A percentile compares a stretch with the other conserved stretches of the same genome.
Conservation (phyloP, 2,888 invertebrate genomes). For the Drosophila percnosoma region DNA sequence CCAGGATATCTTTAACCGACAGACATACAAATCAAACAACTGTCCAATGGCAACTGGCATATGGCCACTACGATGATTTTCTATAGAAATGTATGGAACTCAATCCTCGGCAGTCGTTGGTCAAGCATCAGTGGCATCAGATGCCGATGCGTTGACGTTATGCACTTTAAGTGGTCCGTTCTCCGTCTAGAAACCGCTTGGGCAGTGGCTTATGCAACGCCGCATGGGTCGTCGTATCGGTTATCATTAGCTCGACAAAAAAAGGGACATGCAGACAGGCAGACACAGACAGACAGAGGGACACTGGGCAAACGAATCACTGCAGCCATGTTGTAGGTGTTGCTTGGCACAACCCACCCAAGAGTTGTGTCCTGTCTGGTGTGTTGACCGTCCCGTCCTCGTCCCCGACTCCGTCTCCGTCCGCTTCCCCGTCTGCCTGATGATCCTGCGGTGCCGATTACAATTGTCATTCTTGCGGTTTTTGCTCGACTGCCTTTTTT, state of each 20-base stretch:
- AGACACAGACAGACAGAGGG: constrained; percentile 6
- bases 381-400: constrained; percentile 18
- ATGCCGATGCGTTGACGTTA: constrained; percentile 34
- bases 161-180: constrained; percentile 61
- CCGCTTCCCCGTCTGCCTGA: constrained; percentile 1
- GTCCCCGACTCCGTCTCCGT: background rate
- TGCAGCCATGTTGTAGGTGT: constrained; percentile 64
- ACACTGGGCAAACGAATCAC: constrained; percentile 42
- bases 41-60: constrained; percentile 57
- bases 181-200: constrained; percentile 12
- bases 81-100: constrained; percentile 58
- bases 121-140: constrained; percentile 63
- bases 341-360: constrained; percentile 68
- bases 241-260: constrained; percentile 32
- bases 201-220: constrained; percentile 70
- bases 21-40: constrained; percentile 65
- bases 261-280: constrained; percentile 23
- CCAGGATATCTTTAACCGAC: constrained; percentile 39
- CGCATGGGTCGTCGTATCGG: constrained; percentile 57
- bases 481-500: constrained; percentile 49
- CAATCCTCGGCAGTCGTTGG: constrained; percentile 47
- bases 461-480: constrained; percentile 74
- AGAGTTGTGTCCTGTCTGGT: constrained; percentile 31
- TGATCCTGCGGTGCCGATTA: constrained; percentile 62
- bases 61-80: constrained; percentile 54